Evolutionary conservation across 2,888 invertebrate species (phyloP).

Genomic region (Branchellion lobata): DNA sequence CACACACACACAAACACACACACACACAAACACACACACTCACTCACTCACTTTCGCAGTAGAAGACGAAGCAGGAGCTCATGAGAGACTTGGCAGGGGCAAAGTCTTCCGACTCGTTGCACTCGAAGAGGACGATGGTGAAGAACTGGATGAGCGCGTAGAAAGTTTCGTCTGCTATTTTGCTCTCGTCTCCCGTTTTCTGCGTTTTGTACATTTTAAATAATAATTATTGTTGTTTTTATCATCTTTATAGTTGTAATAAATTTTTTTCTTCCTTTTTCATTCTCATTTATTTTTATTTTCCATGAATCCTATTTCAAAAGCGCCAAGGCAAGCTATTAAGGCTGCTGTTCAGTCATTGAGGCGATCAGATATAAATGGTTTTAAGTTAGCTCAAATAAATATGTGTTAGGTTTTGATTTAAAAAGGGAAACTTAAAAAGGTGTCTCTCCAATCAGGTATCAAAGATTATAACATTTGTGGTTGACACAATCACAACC

Average conservation of each 20-base stretch:
- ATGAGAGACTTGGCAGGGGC: constrained; percentile 73
- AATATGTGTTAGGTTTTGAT: no score
- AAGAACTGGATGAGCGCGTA: constrained; percentile 73
- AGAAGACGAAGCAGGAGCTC: constrained; percentile 77
- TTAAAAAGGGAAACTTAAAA: no score
- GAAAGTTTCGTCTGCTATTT: constrained; percentile 69
- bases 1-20: no score
- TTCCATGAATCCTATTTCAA: not conserved
- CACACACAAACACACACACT: no score
- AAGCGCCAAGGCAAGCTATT: not conserved
- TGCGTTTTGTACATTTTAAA: not conserved
- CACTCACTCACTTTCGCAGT: constrained; percentile 68
- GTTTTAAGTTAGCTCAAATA: no score
- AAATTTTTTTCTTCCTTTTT: not conserved
- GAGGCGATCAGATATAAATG: no score
- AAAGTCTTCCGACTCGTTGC: constrained; percentile 73
- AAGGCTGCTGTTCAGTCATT: no score
- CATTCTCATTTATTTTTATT: no score
- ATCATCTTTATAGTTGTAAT: not conserved
- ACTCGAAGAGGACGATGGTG: constrained; percentile 73
- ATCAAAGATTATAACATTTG: no score
- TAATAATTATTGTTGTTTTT: not conserved
- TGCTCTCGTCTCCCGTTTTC: constrained; percentile 24
- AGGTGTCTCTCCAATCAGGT: no score
- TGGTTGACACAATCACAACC: no score